Evolutionary conservation across 1,140 invertebrate genomes (phyloP).

Genomic region (Gyrodactylus bullatarudis): DNA sequence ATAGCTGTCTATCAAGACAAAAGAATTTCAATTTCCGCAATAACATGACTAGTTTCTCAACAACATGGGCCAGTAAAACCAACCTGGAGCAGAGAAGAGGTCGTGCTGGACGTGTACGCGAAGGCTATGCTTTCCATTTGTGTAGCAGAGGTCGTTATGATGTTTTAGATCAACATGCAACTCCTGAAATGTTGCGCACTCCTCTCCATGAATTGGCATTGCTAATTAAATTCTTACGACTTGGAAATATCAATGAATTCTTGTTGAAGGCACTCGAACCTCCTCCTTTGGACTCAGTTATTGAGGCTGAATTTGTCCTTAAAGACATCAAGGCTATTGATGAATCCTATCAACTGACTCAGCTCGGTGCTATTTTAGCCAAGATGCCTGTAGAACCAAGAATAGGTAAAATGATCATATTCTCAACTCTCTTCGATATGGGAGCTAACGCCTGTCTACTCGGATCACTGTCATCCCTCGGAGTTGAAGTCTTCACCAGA

Average conservation of each 20-base stretch:
- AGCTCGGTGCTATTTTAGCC: slow-evolving; percentile 21
- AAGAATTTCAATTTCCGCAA: slow-evolving; percentile 21
- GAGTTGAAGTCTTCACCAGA: slow-evolving; percentile 47
- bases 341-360: slow-evolving; percentile 21
- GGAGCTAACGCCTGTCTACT: neutral
- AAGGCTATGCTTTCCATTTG: slow-evolving; percentile 43
- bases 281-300: slow-evolving; percentile 23
- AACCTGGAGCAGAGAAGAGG: slow-evolving; percentile 31
- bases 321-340: slow-evolving; percentile 24
- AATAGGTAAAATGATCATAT: slow-evolving; percentile 24
- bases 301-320: slow-evolving; percentile 22
- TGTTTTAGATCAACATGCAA: neutral
- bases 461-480: slow-evolving; percentile 31
- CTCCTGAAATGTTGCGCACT: slow-evolving; percentile 67
- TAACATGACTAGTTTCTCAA: slow-evolving; percentile 22
- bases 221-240: slow-evolving; percentile 22
- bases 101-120: slow-evolving; percentile 31
- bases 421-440: slow-evolving; percentile 16
- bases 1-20: slow-evolving; percentile 20
- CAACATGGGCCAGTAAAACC: slow-evolving; percentile 26
- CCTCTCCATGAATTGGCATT: slow-evolving; percentile 42
- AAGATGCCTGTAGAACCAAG: slow-evolving; percentile 23
- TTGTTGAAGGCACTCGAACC: slow-evolving; percentile 23
- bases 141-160: slow-evolving; percentile 18
- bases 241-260: slow-evolving; percentile 20